Evolutionary conservation across 2,888 invertebrate species (phyloP).

Genomic region (Lepas anatifera): DNA sequence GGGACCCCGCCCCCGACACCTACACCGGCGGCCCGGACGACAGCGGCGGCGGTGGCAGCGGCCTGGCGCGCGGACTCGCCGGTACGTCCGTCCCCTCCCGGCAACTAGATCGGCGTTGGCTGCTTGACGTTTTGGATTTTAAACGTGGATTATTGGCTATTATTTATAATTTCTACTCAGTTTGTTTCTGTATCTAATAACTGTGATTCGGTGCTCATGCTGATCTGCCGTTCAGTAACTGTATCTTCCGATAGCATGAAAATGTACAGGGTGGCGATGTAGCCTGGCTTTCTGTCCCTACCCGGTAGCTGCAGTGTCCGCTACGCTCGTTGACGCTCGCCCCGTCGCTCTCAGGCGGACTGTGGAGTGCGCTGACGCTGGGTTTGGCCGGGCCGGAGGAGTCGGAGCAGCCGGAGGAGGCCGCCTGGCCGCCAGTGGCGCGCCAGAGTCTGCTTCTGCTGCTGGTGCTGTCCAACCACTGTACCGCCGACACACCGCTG

Average conservation of each 20-base stretch:
- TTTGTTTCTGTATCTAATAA: too few relatives aligned
- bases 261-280: too few relatives aligned
- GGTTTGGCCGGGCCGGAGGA: constrained; percentile 31
- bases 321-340: too few relatives aligned
- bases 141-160: too few relatives aligned
- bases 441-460: constrained; percentile 81
- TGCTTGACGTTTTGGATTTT: too few relatives aligned
- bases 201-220: too few relatives aligned
- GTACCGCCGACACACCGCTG: constrained; percentile 43
- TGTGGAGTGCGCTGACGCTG: constrained; percentile 65
- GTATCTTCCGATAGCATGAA: too few relatives aligned
- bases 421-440: constrained; percentile 51
- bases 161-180: too few relatives aligned
- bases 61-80: constrained; percentile 13
- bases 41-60: constrained; percentile 35
- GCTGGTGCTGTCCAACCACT: constrained; percentile 81
- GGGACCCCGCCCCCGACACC: constrained; percentile 41
- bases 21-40: constrained; percentile 60
- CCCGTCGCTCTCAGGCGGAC: constrained; percentile 41
- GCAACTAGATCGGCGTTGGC: too few relatives aligned
- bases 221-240: too few relatives aligned
- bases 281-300: too few relatives aligned
- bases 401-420: constrained; percentile 25
- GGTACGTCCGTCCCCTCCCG: too few relatives aligned
- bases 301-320: neutral